Percentiles rank a stretch among this genome's conserved stretches.
Evolutionary conservation across 1,140 invertebrate genomes (phyloP).

Genomic region (Forficula auricularia): DNA sequence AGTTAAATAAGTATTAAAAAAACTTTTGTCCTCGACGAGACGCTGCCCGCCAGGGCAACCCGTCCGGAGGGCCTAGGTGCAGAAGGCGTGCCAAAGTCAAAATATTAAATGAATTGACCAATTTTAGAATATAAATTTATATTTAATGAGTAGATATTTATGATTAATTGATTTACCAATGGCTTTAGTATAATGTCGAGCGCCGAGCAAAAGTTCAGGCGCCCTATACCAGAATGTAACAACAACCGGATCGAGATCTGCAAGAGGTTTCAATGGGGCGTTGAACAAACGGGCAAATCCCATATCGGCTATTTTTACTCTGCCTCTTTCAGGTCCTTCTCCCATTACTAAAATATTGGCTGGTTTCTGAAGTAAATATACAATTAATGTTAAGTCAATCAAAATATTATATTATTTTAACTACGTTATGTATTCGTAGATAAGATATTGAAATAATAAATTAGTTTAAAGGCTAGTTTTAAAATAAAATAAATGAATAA

Average conservation of each 20-base stretch:
- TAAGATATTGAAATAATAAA: not conserved
- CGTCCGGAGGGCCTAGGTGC: no score
- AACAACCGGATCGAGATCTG: constrained; percentile 96
- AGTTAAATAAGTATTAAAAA: no score
- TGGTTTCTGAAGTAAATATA: constrained; percentile 59
- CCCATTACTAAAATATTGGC: constrained; percentile 99
- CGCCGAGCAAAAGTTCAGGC: constrained; percentile 87
- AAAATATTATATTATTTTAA: not conserved
- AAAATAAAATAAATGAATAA: no score
- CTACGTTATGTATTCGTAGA: not conserved
- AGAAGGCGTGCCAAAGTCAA: no score
- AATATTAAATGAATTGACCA: no score
- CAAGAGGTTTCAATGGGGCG: constrained; percentile 91
- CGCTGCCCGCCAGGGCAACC: no score
- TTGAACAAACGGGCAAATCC: constrained; percentile 99
- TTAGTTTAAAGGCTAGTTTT: no score
- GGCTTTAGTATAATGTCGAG: constrained; percentile 96
- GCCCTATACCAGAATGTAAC: constrained; percentile 99
- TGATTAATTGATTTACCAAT: no score
- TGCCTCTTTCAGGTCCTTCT: constrained; percentile 87
- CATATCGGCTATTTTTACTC: constrained; percentile 99
- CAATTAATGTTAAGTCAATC: constrained; percentile 1
- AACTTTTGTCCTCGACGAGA: no score
- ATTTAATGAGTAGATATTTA: no score
- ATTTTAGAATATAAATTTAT: no score